phyloP scores from a whole-genome alignment of 2,797 vertebrate genomes.

The Ctenochaetus hawaiiensis region DNA sequence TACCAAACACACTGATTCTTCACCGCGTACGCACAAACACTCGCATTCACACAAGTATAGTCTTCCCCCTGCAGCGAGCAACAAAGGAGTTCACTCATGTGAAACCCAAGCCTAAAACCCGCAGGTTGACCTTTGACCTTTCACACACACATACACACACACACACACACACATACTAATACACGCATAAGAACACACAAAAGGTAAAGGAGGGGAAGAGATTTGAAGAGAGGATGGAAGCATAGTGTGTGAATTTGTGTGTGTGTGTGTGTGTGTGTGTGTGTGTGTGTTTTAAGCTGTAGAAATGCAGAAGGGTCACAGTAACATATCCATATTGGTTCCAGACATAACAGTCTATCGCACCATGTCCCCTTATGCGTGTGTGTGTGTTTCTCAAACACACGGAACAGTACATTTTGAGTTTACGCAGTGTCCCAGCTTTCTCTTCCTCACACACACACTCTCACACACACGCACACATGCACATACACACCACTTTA shows the following conservation, averaged over 20 bases:
- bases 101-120: slow-evolving; percentile 80
- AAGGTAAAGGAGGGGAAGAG: slow-evolving; percentile 44
- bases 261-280: slow-evolving; percentile 2
- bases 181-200: neutral
- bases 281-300: slow-evolving; percentile 28
- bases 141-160: slow-evolving; percentile 37
- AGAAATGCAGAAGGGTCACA: slow-evolving; percentile 53
- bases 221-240: slow-evolving; percentile 61
- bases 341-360: slow-evolving; percentile 71
- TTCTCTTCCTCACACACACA: neutral
- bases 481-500: slow-evolving; percentile 27
- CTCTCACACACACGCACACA: neutral
- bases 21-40: neutral
- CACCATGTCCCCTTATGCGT: slow-evolving; percentile 41
- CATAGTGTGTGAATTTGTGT: too few relatives aligned
- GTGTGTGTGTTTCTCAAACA: slow-evolving; percentile 19
- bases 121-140: slow-evolving; percentile 80
- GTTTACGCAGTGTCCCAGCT: slow-evolving; percentile 28
- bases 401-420: slow-evolving; percentile 31
- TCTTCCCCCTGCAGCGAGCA: slow-evolving; percentile 61
- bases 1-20: slow-evolving; percentile 26
- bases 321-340: slow-evolving; percentile 46
- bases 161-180: too few relatives aligned
- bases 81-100: slow-evolving; percentile 86
- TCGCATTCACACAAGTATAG: slow-evolving; percentile 52